Percentiles rank a stretch among this genome's conserved stretches.
phyloP scores from a whole-genome alignment of 2,888 invertebrate species.

The Phrixothrix hirtus region DNA sequence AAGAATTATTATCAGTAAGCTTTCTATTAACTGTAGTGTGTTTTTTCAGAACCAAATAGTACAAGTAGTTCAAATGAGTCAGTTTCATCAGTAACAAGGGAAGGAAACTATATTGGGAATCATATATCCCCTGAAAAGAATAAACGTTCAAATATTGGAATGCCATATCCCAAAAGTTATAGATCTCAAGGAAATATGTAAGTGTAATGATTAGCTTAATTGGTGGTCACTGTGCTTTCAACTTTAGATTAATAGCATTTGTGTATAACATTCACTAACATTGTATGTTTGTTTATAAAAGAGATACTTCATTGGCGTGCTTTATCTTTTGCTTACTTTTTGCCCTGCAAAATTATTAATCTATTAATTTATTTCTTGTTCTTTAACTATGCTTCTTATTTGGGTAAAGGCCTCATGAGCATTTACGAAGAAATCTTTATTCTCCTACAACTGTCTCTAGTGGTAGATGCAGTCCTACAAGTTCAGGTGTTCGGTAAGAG shows the following conservation, averaged over 20 bases:
- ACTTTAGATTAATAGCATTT: too few species aligned
- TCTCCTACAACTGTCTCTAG: conserved; percentile 48
- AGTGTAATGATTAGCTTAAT: conserved; percentile 44
- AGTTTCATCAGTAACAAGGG: conserved; percentile 70
- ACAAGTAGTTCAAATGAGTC: conserved; percentile 88
- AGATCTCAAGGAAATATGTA: conserved; percentile 58
- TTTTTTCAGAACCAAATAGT: conserved; percentile 50
- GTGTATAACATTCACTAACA: too few species aligned
- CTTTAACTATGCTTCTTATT: conserved; percentile 18
- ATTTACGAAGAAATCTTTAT: conserved; percentile 47
- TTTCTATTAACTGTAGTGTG: background rate
- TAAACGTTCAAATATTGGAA: conserved; percentile 59
- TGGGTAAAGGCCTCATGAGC: conserved; percentile 32
- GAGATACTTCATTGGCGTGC: too few species aligned
- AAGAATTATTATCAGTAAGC: too few species aligned
- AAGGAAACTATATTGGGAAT: conserved; percentile 51
- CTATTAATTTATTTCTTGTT: conserved; percentile 15
- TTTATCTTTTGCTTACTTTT: too few species aligned
- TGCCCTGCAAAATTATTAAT: too few species aligned
- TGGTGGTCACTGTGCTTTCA: too few species aligned
- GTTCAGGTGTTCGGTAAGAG: conserved; percentile 43
- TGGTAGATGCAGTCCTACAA: conserved; percentile 51
- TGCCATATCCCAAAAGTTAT: conserved; percentile 58
- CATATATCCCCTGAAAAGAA: conserved; percentile 59
- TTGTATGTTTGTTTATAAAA: background rate